phyloP scores from a whole-genome alignment of 2,113 vertebrate genomes.

The Cairina moschata region DNA sequence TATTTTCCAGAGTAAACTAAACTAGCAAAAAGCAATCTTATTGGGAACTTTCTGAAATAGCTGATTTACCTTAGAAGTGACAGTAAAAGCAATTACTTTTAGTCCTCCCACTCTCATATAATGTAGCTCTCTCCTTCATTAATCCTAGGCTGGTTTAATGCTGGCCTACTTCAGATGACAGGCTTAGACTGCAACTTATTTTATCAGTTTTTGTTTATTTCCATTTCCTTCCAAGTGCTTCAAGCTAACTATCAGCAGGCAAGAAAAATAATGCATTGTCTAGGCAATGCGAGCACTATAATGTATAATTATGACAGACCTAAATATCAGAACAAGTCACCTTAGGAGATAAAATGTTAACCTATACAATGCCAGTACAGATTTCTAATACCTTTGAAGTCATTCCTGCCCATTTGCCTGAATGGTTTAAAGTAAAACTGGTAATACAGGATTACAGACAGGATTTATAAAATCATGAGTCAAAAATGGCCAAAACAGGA shows the following conservation, averaged over 20 bases:
- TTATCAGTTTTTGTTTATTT: constrained; percentile 8
- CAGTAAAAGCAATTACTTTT: constrained; percentile 17
- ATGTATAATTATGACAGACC: not conserved
- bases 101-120: constrained; percentile 24
- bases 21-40: constrained; percentile 11
- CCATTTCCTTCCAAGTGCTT: not conserved
- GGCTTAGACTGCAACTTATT: not conserved
- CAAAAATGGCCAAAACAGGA: not conserved
- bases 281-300: not conserved
- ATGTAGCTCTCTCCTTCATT: constrained; percentile 7
- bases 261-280: not conserved
- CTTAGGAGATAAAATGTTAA: not conserved
- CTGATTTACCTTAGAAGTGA: not conserved
- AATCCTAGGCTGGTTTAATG: not conserved
- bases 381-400: not conserved
- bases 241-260: not conserved
- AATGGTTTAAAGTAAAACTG: not conserved
- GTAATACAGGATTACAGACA: not conserved
- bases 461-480: not conserved
- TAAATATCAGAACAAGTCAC: not conserved
- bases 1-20: constrained; percentile 2
- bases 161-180: constrained; percentile 13
- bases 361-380: not conserved
- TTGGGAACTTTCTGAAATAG: not conserved
- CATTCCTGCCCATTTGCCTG: not conserved